These are phyloP conservation scores for Bufotes viridis DNA, from an alignment of 2,797 vertebrate genomes.

Conservation along the genomic window DNA sequence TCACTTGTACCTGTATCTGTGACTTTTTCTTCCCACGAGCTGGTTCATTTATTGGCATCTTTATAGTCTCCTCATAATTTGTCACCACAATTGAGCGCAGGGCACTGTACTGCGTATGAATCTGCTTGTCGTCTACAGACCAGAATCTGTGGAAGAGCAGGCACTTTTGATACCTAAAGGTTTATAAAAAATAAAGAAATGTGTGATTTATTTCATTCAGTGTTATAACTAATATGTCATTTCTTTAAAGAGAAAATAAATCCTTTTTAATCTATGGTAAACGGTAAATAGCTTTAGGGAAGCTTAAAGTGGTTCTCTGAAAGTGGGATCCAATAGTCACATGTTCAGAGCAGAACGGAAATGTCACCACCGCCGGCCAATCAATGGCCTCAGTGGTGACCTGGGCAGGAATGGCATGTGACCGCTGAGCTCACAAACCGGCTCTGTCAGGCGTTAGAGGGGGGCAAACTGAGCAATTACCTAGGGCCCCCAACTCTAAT, in stretches of 20 bases:
- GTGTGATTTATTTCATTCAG: background rate
- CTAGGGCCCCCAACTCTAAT: too few species aligned
- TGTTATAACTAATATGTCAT: background rate
- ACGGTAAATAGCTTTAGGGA: too few species aligned
- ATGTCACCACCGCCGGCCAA: too few species aligned
- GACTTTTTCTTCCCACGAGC: conserved; percentile 79
- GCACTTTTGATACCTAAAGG: conserved; percentile 81
- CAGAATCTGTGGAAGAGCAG: conserved; percentile 86
- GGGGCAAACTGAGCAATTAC: too few species aligned
- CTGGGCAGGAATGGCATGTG: too few species aligned
- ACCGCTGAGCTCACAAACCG: too few species aligned
- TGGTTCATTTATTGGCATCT: conserved; percentile 89
- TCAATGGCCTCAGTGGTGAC: too few species aligned
- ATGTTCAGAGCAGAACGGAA: too few species aligned
- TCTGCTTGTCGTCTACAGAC: conserved; percentile 86
- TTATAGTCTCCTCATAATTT: conserved; percentile 86
- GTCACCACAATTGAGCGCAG: conserved; percentile 83
- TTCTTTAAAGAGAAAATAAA: background rate
- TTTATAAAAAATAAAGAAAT: background rate
- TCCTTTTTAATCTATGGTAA: too few species aligned
- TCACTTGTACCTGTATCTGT: conserved; percentile 80
- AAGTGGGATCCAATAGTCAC: too few species aligned
- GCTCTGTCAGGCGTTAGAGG: too few species aligned
- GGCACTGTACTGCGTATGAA: conserved; percentile 82
- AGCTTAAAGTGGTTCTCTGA: too few species aligned